Evolutionary conservation across 1,140 invertebrate genomes (phyloP).

Genomic region (Plectus sambesii): DNA sequence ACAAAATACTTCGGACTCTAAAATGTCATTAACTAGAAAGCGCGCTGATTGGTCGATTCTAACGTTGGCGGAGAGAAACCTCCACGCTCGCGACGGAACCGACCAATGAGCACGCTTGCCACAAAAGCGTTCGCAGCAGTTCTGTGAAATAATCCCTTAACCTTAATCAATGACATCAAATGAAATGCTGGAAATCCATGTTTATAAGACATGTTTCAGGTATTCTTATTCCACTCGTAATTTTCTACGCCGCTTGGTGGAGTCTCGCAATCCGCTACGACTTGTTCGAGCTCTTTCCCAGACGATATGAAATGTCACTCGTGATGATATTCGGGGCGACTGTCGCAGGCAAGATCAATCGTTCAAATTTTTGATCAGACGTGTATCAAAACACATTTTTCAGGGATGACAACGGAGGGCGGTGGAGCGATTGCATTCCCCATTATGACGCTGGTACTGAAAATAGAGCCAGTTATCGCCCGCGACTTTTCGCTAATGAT

Average conservation of each 20-base stretch:
- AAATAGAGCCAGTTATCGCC: constrained; percentile 28
- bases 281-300: constrained; percentile 17
- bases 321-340: constrained; percentile 21
- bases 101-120: no score
- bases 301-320: constrained; percentile 15
- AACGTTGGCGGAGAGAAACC: no score
- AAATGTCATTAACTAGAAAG: no score
- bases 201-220: no score
- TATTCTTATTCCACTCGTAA: constrained; percentile 17
- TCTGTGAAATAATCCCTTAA: no score
- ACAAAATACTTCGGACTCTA: no score
- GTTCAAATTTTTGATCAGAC: no score
- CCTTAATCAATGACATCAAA: no score
- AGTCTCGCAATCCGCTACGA: constrained; percentile 15
- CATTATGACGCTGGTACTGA: constrained; percentile 36
- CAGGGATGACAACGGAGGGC: constrained; percentile 37
- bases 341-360: constrained; percentile 13
- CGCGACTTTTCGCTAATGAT: constrained; percentile 42
- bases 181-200: no score
- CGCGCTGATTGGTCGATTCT: no score
- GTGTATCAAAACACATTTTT: neutral
- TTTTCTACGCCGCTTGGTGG: constrained; percentile 20
- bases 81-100: no score
- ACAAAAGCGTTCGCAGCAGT: no score
- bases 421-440: constrained; percentile 40